These are phyloP conservation scores for Ormyrus pomaceus DNA, from an alignment of 2,888 invertebrate species.

Conservation along the genomic window DNA sequence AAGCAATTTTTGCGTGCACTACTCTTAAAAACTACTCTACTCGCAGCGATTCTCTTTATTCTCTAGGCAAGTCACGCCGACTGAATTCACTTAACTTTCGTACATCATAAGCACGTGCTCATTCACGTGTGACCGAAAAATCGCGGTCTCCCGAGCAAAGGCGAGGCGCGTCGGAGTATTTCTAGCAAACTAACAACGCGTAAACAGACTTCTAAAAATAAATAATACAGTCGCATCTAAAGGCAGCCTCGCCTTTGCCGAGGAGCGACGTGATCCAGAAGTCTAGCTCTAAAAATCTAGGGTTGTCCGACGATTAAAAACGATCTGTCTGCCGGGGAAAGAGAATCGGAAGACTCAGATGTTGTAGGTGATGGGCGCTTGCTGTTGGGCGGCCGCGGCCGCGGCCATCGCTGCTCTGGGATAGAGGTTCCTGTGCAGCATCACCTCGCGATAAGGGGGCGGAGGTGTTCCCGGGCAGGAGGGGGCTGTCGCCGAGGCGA, in stretches of 20 bases:
- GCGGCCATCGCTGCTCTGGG: conserved; percentile 53
- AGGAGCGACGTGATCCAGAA: not conserved
- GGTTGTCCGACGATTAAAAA: not conserved
- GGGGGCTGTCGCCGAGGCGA: conserved; percentile 50
- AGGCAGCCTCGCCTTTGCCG: not conserved
- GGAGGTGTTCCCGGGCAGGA: conserved; percentile 71
- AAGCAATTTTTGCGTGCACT: not conserved
- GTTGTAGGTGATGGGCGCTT: conserved; percentile 12
- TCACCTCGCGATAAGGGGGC: conserved; percentile 71
- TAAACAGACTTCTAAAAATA: conserved; percentile 19
- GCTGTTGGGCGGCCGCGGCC: conserved; percentile 36
- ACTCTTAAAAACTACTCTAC: not conserved
- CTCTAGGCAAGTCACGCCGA: too few relatives aligned
- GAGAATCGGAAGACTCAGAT: conserved; percentile 16
- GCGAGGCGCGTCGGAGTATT: not conserved
- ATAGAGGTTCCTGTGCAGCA: conserved; percentile 63
- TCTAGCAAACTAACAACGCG: conserved; percentile 10
- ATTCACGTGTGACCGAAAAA: too few relatives aligned
- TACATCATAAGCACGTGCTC: too few relatives aligned
- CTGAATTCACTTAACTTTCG: too few relatives aligned
- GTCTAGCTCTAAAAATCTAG: too few relatives aligned
- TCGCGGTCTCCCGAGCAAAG: too few relatives aligned
- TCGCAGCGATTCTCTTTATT: too few relatives aligned
- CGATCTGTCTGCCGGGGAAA: not conserved
- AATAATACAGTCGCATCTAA: conserved; percentile 11